Evolutionary conservation across 2,113 vertebrate genomes (phyloP).

Genomic region (Thermophis baileyi): DNA sequence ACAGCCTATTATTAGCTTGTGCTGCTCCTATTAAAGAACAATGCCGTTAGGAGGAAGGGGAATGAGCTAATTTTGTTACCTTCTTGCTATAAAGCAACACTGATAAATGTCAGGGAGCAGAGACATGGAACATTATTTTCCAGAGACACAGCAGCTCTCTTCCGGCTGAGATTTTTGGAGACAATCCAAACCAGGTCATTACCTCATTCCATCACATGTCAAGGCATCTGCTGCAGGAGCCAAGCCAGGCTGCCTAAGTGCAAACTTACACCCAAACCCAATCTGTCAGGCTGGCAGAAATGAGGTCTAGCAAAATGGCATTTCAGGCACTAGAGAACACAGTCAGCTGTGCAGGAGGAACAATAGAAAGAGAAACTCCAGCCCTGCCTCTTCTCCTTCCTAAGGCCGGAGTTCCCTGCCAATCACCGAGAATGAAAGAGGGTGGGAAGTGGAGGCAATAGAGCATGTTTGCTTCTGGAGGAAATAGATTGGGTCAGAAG

Average conservation of each 20-base stretch:
- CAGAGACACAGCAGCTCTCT: fast-evolving
- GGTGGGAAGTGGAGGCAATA: neutral
- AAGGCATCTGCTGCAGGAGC: constrained; percentile 46
- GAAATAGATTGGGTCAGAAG: neutral
- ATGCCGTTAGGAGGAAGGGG: neutral
- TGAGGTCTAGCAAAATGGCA: constrained; percentile 5
- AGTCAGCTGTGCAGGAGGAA: neutral
- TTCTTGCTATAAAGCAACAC: constrained; percentile 1
- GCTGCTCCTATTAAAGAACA: neutral
- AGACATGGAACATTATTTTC: neutral
- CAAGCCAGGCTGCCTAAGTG: constrained; percentile 26
- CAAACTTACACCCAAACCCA: neutral
- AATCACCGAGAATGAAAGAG: neutral
- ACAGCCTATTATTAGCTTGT: neutral
- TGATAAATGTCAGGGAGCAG: neutral
- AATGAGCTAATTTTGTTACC: neutral
- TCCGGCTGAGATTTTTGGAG: constrained; percentile 10
- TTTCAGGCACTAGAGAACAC: constrained; percentile 28
- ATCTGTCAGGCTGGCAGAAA: constrained; percentile 28
- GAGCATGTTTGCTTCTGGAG: neutral
- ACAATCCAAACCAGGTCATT: neutral
- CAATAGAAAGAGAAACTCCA: neutral
- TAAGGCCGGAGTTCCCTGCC: neutral
- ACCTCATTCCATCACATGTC: neutral
- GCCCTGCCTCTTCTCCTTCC: neutral